Evolutionary conservation across 2,888 invertebrate genomes (phyloP).

Genomic region (Polydrusus cervinus): DNA sequence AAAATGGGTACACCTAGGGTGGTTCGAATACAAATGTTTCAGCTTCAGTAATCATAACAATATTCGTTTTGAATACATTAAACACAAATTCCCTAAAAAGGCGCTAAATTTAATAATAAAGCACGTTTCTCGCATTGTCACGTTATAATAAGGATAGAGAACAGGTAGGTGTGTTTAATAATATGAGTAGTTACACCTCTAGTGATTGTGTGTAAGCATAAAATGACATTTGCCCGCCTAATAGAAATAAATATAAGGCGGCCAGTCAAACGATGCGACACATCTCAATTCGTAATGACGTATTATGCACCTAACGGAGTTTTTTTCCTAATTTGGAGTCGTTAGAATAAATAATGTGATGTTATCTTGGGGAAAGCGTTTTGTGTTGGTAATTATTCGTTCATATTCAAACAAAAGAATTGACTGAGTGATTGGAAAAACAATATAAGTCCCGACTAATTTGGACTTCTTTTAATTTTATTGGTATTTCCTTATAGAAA

Average conservation of each 20-base stretch:
- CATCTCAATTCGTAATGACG: conserved; percentile 17
- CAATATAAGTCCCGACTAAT: too few species aligned
- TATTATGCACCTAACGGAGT: conserved; percentile 15
- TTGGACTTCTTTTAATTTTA: too few species aligned
- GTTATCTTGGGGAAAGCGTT: background rate
- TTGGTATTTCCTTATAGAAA: too few species aligned
- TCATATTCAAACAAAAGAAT: background rate
- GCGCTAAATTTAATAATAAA: conserved; percentile 23
- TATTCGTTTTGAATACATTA: background rate
- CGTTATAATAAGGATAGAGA: conserved; percentile 15
- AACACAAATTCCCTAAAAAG: background rate
- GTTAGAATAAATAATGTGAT: background rate
- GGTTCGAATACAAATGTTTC: too few species aligned
- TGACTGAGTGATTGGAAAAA: too few species aligned
- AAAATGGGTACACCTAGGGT: too few species aligned
- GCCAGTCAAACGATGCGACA: conserved; percentile 11
- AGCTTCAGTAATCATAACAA: too few species aligned
- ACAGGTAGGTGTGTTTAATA: conserved; percentile 30
- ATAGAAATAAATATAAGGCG: conserved; percentile 28
- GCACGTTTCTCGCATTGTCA: conserved; percentile 17
- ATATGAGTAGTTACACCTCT: conserved; percentile 20
- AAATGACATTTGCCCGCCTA: conserved; percentile 26
- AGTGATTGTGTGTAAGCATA: conserved; percentile 22
- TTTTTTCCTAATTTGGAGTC: background rate
- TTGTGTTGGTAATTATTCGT: background rate